These are phyloP conservation scores for Rhodophaea formosa DNA, from an alignment of 2,888 invertebrate genomes.

Conservation along the genomic window DNA sequence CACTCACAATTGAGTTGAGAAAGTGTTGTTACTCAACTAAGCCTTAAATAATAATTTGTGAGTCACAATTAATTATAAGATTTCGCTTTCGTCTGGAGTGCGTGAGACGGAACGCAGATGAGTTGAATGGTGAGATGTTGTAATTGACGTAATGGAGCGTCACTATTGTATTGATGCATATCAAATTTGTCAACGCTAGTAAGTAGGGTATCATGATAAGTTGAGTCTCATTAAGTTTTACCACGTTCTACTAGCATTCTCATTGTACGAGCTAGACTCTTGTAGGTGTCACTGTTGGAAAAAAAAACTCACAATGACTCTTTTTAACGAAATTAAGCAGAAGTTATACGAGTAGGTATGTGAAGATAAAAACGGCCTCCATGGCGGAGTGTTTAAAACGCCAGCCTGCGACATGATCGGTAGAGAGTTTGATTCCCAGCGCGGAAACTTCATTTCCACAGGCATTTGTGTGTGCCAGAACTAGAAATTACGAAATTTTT, in stretches of 20 bases:
- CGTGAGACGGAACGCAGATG: constrained; percentile 23
- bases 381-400: no score
- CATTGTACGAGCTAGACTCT: no score
- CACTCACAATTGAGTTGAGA: constrained; percentile 29
- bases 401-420: no score
- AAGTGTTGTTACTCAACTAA: constrained; percentile 35
- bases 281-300: no score
- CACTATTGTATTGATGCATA: constrained; percentile 9
- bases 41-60: constrained; percentile 37
- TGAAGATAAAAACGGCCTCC: no score
- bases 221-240: background rate
- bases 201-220: background rate
- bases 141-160: constrained; percentile 4
- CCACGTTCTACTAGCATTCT: no score
- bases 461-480: no score
- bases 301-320: no score
- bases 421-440: no score
- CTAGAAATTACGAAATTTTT: background rate
- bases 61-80: constrained; percentile 35
- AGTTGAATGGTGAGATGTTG: constrained; percentile 10
- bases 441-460: no score
- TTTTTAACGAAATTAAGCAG: background rate
- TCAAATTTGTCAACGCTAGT: constrained; percentile 5
- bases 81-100: constrained; percentile 28
- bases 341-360: no score